Evolutionary conservation across 2,888 invertebrate genomes (phyloP).

Genomic region (Thereva unica): DNA sequence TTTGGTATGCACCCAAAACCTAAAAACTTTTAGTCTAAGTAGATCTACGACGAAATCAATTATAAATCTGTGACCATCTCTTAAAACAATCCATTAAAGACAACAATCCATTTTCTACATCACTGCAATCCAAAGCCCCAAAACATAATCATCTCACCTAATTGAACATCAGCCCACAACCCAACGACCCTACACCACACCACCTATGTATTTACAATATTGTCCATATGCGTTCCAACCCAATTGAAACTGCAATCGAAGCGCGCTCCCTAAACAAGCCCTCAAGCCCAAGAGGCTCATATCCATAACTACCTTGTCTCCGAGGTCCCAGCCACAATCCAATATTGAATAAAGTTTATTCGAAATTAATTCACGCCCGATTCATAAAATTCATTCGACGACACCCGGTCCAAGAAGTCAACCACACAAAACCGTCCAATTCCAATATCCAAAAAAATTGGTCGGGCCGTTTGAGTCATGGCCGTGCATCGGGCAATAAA

Average conservation of each 20-base stretch:
- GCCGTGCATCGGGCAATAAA: too few relatives aligned
- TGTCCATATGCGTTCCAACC: background rate
- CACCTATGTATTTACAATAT: background rate
- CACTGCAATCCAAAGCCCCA: too few relatives aligned
- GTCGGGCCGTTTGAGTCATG: too few relatives aligned
- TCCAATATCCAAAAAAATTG: background rate
- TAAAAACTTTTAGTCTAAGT: too few relatives aligned
- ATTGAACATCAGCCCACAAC: too few relatives aligned
- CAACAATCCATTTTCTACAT: too few relatives aligned
- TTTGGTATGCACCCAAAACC: too few relatives aligned
- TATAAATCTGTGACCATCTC: too few relatives aligned
- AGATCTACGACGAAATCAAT: too few relatives aligned
- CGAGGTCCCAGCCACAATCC: conserved; percentile 3
- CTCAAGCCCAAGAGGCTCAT: background rate
- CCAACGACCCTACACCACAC: background rate
- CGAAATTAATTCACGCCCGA: conserved; percentile 33
- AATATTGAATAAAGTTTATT: conserved; percentile 34
- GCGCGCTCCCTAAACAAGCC: background rate
- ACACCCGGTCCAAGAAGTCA: background rate
- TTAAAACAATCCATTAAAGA: too few relatives aligned
- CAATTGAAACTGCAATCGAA: background rate
- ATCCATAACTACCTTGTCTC: background rate
- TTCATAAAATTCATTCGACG: conserved; percentile 15
- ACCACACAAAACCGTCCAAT: background rate
- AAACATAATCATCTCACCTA: too few relatives aligned